Base-by-base conservation (phyloP, 2,888 invertebrate genomes). In the Mesorhabditis spiculigera region DNA sequence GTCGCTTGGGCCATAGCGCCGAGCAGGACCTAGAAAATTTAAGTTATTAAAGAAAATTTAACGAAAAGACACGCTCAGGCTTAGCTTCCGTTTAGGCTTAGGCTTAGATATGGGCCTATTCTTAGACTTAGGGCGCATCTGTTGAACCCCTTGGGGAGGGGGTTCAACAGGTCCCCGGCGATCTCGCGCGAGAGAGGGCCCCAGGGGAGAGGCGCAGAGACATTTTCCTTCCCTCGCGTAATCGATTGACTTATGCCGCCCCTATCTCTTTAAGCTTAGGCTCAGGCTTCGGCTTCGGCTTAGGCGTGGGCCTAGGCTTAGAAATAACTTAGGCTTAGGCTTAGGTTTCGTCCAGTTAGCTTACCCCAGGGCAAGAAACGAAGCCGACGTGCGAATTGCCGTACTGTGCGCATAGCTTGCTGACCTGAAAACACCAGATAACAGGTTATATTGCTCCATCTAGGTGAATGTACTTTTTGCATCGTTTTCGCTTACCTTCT, bases 1-100 rank as follows among this genome's bases (percentile, higher is more conserved):
- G 82, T 83, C 6, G 82, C 82, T 43, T 80, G 73, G 5, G 81
- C 81, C 82, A 83, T 83, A 6, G 82, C 83, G 8, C 83, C 82
- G 41, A 83, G 78, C 13, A 83, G 73, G 4, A 82, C 83, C 71
- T 79, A 73, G 43, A 62, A 63, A 28, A 6, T n/a, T 8, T 28
- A 1, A 28, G 28, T 28, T 28, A 28, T 28, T 28, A 28, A 28
- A 28, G 28, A 28, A 28, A 28, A 28, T 28, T 28, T 28, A 28
- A 1, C 28, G 28, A 28, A 28, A 28, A 28, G 28, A 28, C 28
- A 28, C 28, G 28, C 28, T 28, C 28, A 28, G 28, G 28, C 28
- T 28, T 28, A 28, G 28, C 28, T 28, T 28, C 28, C 28, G 28
- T 28, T 28, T 28, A 28, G 28, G 28, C 28, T 28, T 28, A 28